A percentile compares a stretch with the other conserved stretches of the same genome.
Conservation (phyloP, 2,113 vertebrate species). For the Heterotilapia buettikoferi region DNA sequence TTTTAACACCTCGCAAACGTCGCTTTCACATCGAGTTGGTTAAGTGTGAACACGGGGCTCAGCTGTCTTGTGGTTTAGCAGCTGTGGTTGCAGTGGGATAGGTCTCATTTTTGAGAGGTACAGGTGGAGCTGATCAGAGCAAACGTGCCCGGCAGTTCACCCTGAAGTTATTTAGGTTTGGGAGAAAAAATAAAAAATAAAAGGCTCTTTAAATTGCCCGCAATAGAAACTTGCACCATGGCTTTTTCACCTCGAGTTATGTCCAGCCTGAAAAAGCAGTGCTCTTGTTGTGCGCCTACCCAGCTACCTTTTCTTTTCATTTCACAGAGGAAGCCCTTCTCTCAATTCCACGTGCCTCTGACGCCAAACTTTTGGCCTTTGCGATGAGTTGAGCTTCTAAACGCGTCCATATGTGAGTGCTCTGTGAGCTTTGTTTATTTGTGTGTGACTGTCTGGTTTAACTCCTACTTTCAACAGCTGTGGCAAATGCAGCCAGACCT, state of each 20-base stretch:
- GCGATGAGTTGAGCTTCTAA: constrained; percentile 25
- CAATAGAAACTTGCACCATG: neutral
- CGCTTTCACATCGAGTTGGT: neutral
- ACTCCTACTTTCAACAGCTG: constrained; percentile 68
- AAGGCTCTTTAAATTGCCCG: neutral
- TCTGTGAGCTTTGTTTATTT: constrained; percentile 33
- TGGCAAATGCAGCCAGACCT: constrained; percentile 46
- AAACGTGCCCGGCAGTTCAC: neutral
- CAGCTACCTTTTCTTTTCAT: neutral
- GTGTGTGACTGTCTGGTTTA: constrained; percentile 44
- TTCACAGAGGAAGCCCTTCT: neutral
- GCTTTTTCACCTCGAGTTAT: neutral
- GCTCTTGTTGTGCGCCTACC: neutral
- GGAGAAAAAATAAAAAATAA: neutral
- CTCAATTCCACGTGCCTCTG: neutral
- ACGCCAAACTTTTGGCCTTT: constrained; percentile 19
- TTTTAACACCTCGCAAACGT: neutral
- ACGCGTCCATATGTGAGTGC: constrained; percentile 28
- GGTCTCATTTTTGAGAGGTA: neutral
- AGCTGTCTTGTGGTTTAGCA: neutral
- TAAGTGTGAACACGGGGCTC: neutral
- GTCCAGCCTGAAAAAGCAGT: neutral
- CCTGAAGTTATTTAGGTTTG: neutral
- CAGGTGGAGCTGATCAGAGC: neutral
- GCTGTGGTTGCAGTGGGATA: neutral